A percentile compares a stretch with the other conserved stretches of the same genome.
These are phyloP conservation scores for Cynopterus brachyotis DNA, from an alignment of 2,113 vertebrate genomes.

Conservation along the genomic window DNA sequence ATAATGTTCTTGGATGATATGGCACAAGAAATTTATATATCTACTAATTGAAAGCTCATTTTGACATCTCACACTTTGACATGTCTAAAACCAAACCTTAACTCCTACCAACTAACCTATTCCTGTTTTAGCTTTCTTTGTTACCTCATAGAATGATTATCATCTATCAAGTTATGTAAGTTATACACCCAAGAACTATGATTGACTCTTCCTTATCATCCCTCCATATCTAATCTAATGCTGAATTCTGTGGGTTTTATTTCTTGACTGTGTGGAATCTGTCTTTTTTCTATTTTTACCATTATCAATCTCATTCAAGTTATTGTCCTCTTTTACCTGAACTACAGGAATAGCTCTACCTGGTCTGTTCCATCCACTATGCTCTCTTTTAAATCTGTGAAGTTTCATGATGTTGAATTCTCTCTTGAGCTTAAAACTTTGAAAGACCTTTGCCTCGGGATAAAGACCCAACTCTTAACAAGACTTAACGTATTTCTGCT, in stretches of 20 bases:
- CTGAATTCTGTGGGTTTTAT: constrained; percentile 9
- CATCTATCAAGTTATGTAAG: neutral
- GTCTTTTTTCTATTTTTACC: neutral
- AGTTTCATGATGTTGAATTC: neutral
- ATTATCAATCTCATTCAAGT: neutral
- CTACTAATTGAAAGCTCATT: neutral
- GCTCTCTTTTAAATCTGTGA: neutral
- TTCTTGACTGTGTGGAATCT: neutral
- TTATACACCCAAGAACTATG: neutral
- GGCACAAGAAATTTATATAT: neutral
- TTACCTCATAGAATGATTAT: neutral
- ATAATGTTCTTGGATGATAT: neutral
- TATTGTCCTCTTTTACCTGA: neutral
- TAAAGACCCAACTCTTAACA: neutral
- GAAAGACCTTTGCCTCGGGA: neutral
- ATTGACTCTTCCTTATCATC: neutral
- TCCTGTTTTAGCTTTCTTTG: neutral
- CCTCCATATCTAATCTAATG: neutral
- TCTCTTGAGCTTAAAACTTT: neutral
- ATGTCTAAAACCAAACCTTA: neutral
- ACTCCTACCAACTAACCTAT: neutral
- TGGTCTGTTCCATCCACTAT: neutral
- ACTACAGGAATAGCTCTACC: neutral
- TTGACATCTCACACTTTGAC: neutral
- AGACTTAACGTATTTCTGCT: neutral